Conservation (phyloP, 1,140 invertebrate species). For the Diprion similis region DNA sequence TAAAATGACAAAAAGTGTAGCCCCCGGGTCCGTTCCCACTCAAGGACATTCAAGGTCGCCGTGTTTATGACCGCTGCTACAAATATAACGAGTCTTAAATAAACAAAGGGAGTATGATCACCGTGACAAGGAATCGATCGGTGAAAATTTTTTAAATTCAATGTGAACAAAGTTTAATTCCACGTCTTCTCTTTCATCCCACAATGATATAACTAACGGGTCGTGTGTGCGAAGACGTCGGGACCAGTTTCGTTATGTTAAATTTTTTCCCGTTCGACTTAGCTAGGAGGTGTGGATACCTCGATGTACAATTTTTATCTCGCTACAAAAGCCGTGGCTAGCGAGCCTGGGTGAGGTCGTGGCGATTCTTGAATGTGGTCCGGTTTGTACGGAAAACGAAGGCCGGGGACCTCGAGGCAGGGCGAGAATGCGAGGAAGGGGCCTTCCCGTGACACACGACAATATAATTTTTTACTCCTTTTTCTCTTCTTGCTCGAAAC, state of each 20-base stretch:
- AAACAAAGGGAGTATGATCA: neutral
- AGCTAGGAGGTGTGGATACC: neutral
- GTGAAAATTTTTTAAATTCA: too few species aligned
- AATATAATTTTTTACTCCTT: neutral
- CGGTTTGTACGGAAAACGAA: neutral
- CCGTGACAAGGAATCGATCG: neutral
- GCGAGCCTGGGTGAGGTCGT: neutral
- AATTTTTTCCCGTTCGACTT: neutral
- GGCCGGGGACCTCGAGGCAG: neutral
- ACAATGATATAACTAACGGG: neutral
- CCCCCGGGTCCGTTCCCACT: neutral
- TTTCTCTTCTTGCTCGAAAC: neutral
- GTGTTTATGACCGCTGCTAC: neutral
- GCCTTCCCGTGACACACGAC: slow-evolving; percentile 25
- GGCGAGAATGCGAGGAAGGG: slow-evolving; percentile 1
- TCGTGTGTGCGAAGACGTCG: neutral
- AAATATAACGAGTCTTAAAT: neutral
- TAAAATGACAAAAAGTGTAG: neutral
- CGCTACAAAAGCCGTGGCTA: neutral
- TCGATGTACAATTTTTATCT: neutral
- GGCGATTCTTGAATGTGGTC: neutral
- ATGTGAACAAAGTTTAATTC: too few species aligned
- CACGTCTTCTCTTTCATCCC: neutral
- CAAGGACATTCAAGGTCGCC: slow-evolving; percentile 2
- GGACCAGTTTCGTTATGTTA: neutral